A percentile compares a stretch with the other conserved stretches of the same genome.
These are phyloP conservation scores for Tamandua tetradactyla DNA, from an alignment of 2,797 vertebrate genomes.

Conservation along the genomic window DNA sequence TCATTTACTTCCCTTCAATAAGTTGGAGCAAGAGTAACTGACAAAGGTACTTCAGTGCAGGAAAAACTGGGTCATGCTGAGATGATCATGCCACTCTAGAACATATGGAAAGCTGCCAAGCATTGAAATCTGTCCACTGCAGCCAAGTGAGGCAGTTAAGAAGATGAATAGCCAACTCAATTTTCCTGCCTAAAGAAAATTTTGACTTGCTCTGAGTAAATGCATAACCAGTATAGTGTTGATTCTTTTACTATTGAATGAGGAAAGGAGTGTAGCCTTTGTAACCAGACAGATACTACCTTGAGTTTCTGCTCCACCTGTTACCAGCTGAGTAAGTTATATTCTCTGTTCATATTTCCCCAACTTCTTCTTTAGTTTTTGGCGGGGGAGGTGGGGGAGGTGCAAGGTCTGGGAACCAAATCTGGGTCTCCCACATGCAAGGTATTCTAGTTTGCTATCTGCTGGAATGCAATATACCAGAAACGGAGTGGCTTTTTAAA, in stretches of 20 bases:
- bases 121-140: constrained; percentile 19
- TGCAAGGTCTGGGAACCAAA: no score
- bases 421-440: no score
- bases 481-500: no score
- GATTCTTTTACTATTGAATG: neutral
- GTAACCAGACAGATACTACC: neutral
- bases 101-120: constrained; percentile 33
- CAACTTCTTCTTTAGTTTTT: no score
- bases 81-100: neutral
- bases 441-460: no score
- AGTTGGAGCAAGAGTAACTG: neutral
- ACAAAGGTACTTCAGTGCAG: neutral
- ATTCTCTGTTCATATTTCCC: neutral
- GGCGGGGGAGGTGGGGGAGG: no score
- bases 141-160: constrained; percentile 2
- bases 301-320: neutral
- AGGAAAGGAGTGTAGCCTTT: neutral
- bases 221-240: neutral
- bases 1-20: constrained; percentile 27
- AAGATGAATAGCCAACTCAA: constrained; percentile 23
- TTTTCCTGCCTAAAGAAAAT: constrained; percentile 17
- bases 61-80: neutral
- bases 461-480: no score
- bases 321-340: neutral
- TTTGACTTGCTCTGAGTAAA: constrained; percentile 21